These are phyloP conservation scores for Calcarius lapponicus DNA, from an alignment of 2,797 vertebrate genomes.

Conservation along the genomic window DNA sequence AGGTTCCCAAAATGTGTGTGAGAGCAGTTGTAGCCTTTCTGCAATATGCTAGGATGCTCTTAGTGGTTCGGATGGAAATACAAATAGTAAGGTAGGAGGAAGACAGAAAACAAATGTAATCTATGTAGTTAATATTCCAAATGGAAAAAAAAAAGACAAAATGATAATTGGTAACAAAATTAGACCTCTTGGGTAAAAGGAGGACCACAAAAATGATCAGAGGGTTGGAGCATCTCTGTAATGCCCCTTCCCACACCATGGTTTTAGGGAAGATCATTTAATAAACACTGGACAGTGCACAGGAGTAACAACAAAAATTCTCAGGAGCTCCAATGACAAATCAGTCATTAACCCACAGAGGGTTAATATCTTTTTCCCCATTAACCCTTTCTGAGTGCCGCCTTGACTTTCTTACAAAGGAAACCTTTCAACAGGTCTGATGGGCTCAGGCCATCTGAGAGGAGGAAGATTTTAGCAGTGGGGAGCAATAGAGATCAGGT, in stretches of 20 bases:
- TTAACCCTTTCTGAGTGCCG: fast-evolving
- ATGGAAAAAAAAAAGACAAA: background rate
- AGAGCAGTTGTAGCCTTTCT: background rate
- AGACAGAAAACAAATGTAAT: background rate
- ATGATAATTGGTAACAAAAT: background rate
- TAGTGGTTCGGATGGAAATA: background rate
- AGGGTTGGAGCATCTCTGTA: background rate
- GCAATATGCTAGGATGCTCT: background rate
- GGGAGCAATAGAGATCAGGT: background rate
- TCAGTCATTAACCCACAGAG: background rate
- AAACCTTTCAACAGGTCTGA: background rate
- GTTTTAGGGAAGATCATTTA: background rate
- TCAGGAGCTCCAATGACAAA: background rate
- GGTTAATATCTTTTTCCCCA: background rate
- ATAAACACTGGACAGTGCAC: background rate
- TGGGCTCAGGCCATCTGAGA: background rate
- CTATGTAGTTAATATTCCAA: background rate
- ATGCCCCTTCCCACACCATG: background rate
- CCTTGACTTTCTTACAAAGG: background rate
- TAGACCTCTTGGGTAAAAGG: background rate
- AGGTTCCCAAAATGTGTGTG: background rate
- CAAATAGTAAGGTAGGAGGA: background rate
- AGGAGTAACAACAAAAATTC: background rate
- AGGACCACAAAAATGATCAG: background rate
- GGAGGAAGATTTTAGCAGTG: background rate